Percentiles rank a stretch among this genome's conserved stretches.
These are phyloP conservation scores for Barypeithes pellucidus DNA, from an alignment of 2,888 invertebrate genomes.

Conservation along the genomic window DNA sequence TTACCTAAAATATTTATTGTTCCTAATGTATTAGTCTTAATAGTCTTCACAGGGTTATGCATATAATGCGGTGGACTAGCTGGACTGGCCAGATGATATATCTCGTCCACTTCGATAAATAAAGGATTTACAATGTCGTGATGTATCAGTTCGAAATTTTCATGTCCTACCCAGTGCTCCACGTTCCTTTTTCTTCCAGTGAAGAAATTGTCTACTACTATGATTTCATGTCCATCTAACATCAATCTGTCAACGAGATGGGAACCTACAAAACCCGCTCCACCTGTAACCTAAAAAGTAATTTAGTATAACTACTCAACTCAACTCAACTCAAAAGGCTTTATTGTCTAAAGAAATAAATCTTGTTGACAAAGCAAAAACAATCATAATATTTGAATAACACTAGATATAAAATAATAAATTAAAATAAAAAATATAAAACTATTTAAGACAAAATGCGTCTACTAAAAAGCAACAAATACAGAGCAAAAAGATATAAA, in stretches of 20 bases:
- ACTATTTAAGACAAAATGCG: too few species aligned
- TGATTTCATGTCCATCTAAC: slow-evolving; percentile 96
- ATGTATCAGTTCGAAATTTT: slow-evolving; percentile 98
- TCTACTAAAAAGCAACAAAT: too few species aligned
- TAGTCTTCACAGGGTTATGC: slow-evolving; percentile 99
- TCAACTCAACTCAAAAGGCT: too few species aligned
- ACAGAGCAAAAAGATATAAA: too few species aligned
- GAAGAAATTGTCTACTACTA: slow-evolving; percentile 98
- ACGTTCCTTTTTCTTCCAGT: slow-evolving; percentile 97
- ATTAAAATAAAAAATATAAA: too few species aligned
- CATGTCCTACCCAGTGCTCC: slow-evolving; percentile 99
- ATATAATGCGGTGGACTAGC: slow-evolving; percentile 99
- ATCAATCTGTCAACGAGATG: slow-evolving; percentile 97
- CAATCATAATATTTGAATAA: too few species aligned
- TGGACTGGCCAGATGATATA: slow-evolving; percentile 98
- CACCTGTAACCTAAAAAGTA: slow-evolving; percentile 86
- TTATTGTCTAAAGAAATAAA: too few species aligned
- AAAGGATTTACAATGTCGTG: slow-evolving; percentile 99
- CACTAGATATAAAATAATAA: too few species aligned
- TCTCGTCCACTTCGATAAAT: slow-evolving; percentile 97
- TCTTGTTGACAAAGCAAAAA: too few species aligned
- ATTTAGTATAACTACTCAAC: background rate
- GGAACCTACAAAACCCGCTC: slow-evolving; percentile 99
- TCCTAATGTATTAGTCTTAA: slow-evolving; percentile 98
- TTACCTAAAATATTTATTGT: slow-evolving; percentile 93